phyloP scores from a whole-genome alignment of 2,888 invertebrate genomes.

The Geotrupes spiniger region DNA sequence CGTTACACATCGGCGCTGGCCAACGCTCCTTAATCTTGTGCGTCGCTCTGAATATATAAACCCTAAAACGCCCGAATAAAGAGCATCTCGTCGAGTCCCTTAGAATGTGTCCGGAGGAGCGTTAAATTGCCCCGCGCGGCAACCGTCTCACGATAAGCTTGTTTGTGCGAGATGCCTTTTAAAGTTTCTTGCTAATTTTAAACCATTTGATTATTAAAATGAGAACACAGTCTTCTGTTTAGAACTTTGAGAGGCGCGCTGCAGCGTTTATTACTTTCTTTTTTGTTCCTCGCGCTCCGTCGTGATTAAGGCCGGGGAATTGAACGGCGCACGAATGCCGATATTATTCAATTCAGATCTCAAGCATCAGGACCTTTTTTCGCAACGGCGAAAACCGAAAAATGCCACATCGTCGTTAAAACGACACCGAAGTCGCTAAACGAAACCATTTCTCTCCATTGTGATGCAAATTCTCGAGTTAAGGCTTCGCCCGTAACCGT shows the following conservation, averaged over 20 bases:
- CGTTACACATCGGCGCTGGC: conserved; percentile 42
- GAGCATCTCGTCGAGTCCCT: conserved; percentile 29
- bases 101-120: conserved; percentile 23
- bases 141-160: conserved; percentile 29
- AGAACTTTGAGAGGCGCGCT: conserved; percentile 11
- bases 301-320: no score
- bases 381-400: no score
- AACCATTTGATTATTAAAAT: conserved; percentile 40
- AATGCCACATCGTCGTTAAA: no score
- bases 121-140: neutral
- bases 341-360: no score
- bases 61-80: conserved; percentile 38
- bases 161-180: conserved; percentile 37
- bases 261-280: conserved; percentile 11
- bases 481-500: no score
- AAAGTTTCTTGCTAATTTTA: conserved; percentile 38
- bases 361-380: no score
- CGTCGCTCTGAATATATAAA: conserved; percentile 47
- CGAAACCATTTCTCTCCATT: no score
- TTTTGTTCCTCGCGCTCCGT: neutral
- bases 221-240: conserved; percentile 19
- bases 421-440: no score
- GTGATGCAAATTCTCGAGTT: no score
- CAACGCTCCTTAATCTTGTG: conserved; percentile 46
- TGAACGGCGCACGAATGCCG: no score